A percentile compares a stretch with the other conserved stretches of the same genome.
phyloP scores from a whole-genome alignment of 2,888 invertebrate species.

The Dynastes hyllus region DNA sequence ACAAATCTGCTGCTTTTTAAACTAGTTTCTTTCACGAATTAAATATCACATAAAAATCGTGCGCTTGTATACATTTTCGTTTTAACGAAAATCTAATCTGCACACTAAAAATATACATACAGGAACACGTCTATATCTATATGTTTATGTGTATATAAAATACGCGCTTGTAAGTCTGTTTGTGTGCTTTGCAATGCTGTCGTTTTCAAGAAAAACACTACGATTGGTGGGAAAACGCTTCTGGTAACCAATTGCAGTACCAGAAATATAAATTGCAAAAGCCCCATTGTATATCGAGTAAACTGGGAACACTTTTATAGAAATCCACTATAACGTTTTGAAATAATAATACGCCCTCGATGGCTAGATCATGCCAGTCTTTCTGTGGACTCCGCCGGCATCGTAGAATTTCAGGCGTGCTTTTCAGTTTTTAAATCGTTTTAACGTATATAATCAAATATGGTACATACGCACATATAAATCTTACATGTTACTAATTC shows the following conservation, averaged over 20 bases:
- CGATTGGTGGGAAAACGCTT: constrained; percentile 57
- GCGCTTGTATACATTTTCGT: constrained; percentile 34
- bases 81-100: constrained; percentile 40
- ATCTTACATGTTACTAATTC: constrained; percentile 12
- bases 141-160: constrained; percentile 50
- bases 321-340: constrained; percentile 67
- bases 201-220: constrained; percentile 56
- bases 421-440: constrained; percentile 38
- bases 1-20: background rate
- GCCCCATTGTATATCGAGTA: constrained; percentile 63
- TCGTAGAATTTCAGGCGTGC: constrained; percentile 30
- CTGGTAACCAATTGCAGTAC: constrained; percentile 59
- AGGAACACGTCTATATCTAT: constrained; percentile 14
- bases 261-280: constrained; percentile 61
- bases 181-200: constrained; percentile 54
- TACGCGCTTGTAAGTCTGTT: constrained; percentile 45
- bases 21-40: constrained; percentile 1
- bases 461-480: constrained; percentile 51
- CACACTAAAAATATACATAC: constrained; percentile 49
- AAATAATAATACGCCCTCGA: constrained; percentile 57
- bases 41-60: constrained; percentile 32
- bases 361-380: constrained; percentile 53
- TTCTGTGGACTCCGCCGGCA: constrained; percentile 52
- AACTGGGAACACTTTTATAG: constrained; percentile 60
- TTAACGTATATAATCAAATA: constrained; percentile 30